Percentiles rank a stretch among this genome's conserved stretches.
Conservation (phyloP, 2,888 invertebrate genomes). For the Dysmachus trigonus region DNA sequence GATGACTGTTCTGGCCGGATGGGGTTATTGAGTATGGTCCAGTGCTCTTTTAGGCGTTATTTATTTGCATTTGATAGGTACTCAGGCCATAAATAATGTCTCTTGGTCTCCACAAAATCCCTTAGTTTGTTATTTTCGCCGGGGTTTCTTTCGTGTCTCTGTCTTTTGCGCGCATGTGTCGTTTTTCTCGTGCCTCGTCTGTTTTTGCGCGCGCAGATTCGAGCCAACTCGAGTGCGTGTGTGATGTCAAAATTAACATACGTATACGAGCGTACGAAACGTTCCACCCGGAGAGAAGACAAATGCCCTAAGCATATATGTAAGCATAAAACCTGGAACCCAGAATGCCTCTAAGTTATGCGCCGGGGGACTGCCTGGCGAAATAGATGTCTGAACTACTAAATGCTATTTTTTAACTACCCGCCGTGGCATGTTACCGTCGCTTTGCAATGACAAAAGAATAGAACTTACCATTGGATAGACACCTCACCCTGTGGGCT, state of each 20-base stretch:
- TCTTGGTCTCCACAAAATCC: conserved; percentile 30
- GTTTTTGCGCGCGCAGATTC: conserved; percentile 4
- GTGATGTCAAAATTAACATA: conserved; percentile 55
- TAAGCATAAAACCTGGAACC: neutral
- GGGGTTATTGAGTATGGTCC: conserved; percentile 13
- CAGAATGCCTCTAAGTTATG: conserved; percentile 30
- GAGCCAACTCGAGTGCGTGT: conserved; percentile 51
- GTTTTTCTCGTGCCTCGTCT: conserved; percentile 39
- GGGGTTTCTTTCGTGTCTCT: conserved; percentile 43
- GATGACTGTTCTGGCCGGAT: conserved; percentile 13
- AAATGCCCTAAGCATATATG: conserved; percentile 45
- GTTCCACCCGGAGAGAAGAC: conserved; percentile 44
- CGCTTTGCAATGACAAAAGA: conserved; percentile 27
- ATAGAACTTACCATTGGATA: conserved; percentile 18
- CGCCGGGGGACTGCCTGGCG: neutral
- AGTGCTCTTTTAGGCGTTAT: conserved; percentile 36
- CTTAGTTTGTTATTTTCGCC: conserved; percentile 9
- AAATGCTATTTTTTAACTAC: conserved; percentile 10
- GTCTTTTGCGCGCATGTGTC: neutral
- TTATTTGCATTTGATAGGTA: conserved; percentile 51
- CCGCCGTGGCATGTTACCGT: neutral
- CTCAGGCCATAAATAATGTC: conserved; percentile 50
- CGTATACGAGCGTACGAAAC: conserved; percentile 47
- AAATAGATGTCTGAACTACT: conserved; percentile 25
- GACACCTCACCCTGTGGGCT: conserved; percentile 8